Percentiles rank a stretch among this genome's conserved stretches.
phyloP scores from a whole-genome alignment of 2,113 vertebrate species.

The Vicugna pacos region DNA sequence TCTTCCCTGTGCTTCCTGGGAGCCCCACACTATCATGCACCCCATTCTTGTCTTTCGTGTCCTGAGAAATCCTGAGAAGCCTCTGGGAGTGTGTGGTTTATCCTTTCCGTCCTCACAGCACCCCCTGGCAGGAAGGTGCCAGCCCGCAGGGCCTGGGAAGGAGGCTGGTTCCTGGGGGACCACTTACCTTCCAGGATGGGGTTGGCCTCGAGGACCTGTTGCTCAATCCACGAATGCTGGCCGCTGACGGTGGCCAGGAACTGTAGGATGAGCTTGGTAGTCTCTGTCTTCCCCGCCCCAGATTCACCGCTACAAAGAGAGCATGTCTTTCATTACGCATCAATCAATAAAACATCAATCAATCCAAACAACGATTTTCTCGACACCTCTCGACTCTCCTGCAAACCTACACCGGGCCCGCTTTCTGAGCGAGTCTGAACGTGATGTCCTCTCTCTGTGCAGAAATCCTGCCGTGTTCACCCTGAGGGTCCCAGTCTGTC shows the following conservation, averaged over 20 bases:
- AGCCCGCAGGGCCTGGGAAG: no score
- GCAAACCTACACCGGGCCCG: not conserved
- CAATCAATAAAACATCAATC: not conserved
- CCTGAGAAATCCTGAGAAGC: not conserved
- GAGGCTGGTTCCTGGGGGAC: not conserved
- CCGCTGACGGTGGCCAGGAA: constrained; percentile 96
- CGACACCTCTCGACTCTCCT: not conserved
- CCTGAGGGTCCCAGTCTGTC: not conserved
- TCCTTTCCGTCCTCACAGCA: rapidly evolving
- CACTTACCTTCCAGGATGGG: constrained; percentile 96
- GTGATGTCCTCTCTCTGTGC: not conserved
- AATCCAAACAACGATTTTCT: not conserved
- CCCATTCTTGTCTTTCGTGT: not conserved
- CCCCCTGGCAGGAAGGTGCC: not conserved
- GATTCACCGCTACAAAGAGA: constrained; percentile 93
- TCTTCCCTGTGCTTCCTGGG: not conserved
- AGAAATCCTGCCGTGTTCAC: not conserved
- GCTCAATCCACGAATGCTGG: constrained; percentile 97
- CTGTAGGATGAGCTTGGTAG: constrained; percentile 96
- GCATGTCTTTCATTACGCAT: no score
- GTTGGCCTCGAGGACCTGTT: constrained; percentile 97
- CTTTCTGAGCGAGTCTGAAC: not conserved
- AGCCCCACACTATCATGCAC: no score
- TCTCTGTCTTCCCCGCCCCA: constrained; percentile 98
- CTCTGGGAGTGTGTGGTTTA: not conserved